Base-by-base conservation (phyloP, 2,888 invertebrate genomes). In the Baccha elongata region DNA sequence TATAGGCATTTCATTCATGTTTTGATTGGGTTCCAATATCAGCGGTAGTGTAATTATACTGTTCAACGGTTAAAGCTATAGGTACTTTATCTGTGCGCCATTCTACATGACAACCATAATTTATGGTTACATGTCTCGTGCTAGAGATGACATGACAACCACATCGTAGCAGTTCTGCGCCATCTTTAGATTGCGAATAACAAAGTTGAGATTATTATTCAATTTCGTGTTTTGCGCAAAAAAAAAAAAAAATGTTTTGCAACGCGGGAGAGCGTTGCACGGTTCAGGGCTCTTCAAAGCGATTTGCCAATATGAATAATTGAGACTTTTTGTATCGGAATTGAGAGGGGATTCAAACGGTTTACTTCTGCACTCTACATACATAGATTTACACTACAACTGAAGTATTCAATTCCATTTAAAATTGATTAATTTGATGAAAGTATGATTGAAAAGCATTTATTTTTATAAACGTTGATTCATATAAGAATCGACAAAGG, bases 1-100 rank as follows among this genome's bases (percentile, higher is more conserved):
- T 78, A 68, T 78, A 68, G 64, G 75, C 65, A 40, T 52, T 19
- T 21, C 53, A 68, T 68, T 53, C 35, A 79, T 53, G 32, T 68
- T 73, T 68, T 75, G 80, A 80, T 80, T 80, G 80, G 80, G 80
- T 52, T 80, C 75, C 75, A 69, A 75, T 79, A 80, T 65, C 65
- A 65, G 23, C 40, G 55, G 35, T 29, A 29, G 21, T 69, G 50
- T 69, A 80, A 80, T 80, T 80, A 80, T 52, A 80, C 75, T 65
- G 64, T 75, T 80, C 80, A 46, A 15, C 69, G 58, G 19, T 50
- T 69, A 29, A 64, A 19, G 29, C 50, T 23, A 46, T 67, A 23
- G 32, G 55, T 32, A 58, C 64, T 69, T 58, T 44, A 69, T 69
- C 64, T 60, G 64, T 17, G 32, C 44, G 52, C 69, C 52, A 52